These are phyloP conservation scores for Platysternon megacephalum DNA, from an alignment of 2,113 vertebrate species.

Conservation along the genomic window DNA sequence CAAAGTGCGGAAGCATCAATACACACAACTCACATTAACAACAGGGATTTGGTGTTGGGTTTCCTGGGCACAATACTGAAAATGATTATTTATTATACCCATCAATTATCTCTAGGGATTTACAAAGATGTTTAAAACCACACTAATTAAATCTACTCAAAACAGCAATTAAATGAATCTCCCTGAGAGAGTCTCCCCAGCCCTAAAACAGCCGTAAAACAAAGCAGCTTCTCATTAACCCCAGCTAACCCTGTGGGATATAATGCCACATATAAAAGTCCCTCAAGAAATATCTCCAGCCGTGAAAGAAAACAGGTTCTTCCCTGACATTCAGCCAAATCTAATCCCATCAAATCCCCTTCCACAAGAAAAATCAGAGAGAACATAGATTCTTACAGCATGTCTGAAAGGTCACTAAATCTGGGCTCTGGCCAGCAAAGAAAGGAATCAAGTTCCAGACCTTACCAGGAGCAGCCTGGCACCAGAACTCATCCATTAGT, in stretches of 20 bases:
- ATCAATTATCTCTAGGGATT: not conserved
- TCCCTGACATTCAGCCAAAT: not conserved
- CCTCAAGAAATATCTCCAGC: not conserved
- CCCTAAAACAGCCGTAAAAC: not conserved
- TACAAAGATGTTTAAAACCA: not conserved
- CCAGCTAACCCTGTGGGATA: not conserved
- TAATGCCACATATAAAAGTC: not conserved
- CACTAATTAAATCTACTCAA: not conserved
- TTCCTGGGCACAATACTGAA: not conserved
- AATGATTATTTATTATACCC: not conserved
- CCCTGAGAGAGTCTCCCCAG: not conserved
- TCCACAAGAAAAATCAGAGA: not conserved
- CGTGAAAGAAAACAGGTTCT: not conserved
- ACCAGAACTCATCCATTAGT: not conserved
- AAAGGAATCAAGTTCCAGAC: not conserved
- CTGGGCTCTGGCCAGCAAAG: not conserved
- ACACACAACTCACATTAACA: not conserved
- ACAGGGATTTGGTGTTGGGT: not conserved
- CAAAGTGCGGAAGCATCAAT: not conserved
- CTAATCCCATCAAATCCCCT: not conserved
- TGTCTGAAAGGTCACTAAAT: not conserved
- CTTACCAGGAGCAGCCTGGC: not conserved
- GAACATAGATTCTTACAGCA: not conserved
- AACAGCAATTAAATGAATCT: not conserved
- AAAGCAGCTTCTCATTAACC: not conserved